Evolutionary conservation across 2,797 vertebrate species (phyloP), one percentile per base, ranked within the genome.

Genomic region (Coccyzus lansbergi): DNA sequence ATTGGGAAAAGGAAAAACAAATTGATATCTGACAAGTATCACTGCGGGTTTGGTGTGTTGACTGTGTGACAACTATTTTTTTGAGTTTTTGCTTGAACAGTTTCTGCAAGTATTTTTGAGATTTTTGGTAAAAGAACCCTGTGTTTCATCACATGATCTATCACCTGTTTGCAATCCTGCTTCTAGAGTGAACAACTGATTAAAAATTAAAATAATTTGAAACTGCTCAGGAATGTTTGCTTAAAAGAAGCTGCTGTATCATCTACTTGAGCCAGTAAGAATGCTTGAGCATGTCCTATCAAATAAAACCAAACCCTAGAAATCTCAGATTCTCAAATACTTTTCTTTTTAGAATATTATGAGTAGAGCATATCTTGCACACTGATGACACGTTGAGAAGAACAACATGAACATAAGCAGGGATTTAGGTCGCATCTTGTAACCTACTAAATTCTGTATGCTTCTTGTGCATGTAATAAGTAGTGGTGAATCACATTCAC

Each of bases 161-260:
- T 71, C 65, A 65, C 31, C 26, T 71, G 53, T 46, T 64, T 86
- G 22, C 53, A 46, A 53, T 21, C 49, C n/a, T 31, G 13, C 55
- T 95, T 75, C 55, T 86, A 34, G 52, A 67, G 38, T 48, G 65
- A 78, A 60, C 62, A 89, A 44, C 51, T 83, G 67, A 71, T 81
- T 65, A 58, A 60, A 78, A 87, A 85, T 71, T 16, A 38, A 84
- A 65, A 52, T 87, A 5, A 78, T 40, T 78, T 72, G 49, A 75
- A 92, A 53, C 24, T 24, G 10, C 44, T 86, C 67, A 53, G 70
- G 56, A 86, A 31, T 38, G 3, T 46, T 82, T 69, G 55, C 52
- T 86, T 88, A 60, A 65, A 91, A 69, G 58, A 86, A 83, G 69
- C 62, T 83, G 38, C 74, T 79, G 55, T 83, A 88, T 71, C 68